Conservation (phyloP, 2,888 invertebrate genomes). For the Agrochola macilenta region DNA sequence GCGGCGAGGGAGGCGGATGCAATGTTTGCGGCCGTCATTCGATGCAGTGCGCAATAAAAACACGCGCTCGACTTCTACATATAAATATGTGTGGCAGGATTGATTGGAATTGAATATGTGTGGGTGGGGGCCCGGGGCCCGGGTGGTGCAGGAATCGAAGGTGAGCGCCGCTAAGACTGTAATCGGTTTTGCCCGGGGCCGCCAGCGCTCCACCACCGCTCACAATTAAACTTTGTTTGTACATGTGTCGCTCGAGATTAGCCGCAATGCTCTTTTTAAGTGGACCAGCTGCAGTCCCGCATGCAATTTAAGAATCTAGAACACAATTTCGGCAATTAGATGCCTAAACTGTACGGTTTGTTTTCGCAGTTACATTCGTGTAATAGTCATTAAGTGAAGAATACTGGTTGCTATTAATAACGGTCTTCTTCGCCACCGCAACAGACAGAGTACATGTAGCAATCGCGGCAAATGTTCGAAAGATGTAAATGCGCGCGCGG, state of each 20-base stretch:
- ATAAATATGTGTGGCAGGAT: constrained; percentile 89
- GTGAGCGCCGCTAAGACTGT: constrained; percentile 90
- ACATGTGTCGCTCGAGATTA: constrained; percentile 90
- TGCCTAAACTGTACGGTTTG: constrained; percentile 39
- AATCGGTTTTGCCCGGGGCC: constrained; percentile 89
- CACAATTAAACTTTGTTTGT: constrained; percentile 91
- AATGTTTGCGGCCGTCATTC: constrained; percentile 90
- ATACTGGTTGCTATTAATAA: constrained; percentile 66
- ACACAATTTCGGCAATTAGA: constrained; percentile 81
- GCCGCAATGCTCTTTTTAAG: constrained; percentile 90
- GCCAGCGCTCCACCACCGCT: constrained; percentile 75
- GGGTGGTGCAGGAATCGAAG: constrained; percentile 85
- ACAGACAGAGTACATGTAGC: constrained; percentile 68
- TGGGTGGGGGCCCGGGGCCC: constrained; percentile 73
- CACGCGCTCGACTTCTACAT: constrained; percentile 85
- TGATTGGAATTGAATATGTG: constrained; percentile 91
- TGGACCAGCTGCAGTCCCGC: constrained; percentile 85
- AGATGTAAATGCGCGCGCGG: constrained; percentile 82
- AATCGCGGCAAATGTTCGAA: constrained; percentile 78
- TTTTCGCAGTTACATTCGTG: constrained; percentile 41
- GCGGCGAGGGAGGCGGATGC: constrained; percentile 86
- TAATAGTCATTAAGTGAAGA: constrained; percentile 37
- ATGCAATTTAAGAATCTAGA: constrained; percentile 88
- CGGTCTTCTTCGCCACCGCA: constrained; percentile 59
- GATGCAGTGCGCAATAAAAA: constrained; percentile 90